Evolutionary conservation across 2,888 invertebrate species (phyloP), one percentile per base, ranked within the genome.

Genomic region (Hybos culiciformis): DNA sequence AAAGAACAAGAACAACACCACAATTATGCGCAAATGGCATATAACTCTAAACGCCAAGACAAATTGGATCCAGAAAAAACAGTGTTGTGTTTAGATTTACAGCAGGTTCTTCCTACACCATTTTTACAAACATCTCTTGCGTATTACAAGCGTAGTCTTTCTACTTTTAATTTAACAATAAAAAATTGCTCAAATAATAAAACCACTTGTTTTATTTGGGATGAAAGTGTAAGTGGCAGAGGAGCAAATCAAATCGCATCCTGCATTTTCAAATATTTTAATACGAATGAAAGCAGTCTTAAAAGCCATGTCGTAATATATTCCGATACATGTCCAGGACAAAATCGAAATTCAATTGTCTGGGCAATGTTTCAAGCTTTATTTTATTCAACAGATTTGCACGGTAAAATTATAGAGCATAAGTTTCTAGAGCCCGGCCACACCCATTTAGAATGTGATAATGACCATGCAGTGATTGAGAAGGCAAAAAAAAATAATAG

Each of bases 281-380:
- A 33, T 17, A 33, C 18, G 3, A 33, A 33, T 3, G 18, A 15
- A 33, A 11, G 15, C 18, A 14, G 14, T 32, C n/a, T 29, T 11
- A 29, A 12, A 11, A 3, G 15, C 3, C 31, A 31, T 12, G 14
- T 31, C 3, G 14, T 33, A 33, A 8, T 33, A 8, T 33, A 33
- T 33, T 33, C 33, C 37, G 48, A 48, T 43, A 48, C 33, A 20
- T 46, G 46, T 24, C 33, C 38, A 12, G 41, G 44, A 6, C 46
- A 49, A 43, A 48, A 48, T 37, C 46, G 46, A 42, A 50, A 48
- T 39, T 46, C 46, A 23, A 43, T 46, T 43, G 37, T 46, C 15
- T 37, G 39, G 12, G 42, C 46, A 26, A 50, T 48, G 47, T 46
- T 43, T 41, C 17, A 33, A 17, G 5, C 15, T 33, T 15, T 33